Conservation (phyloP, 1,140 invertebrate genomes). For the Hirudo medicinalis region DNA sequence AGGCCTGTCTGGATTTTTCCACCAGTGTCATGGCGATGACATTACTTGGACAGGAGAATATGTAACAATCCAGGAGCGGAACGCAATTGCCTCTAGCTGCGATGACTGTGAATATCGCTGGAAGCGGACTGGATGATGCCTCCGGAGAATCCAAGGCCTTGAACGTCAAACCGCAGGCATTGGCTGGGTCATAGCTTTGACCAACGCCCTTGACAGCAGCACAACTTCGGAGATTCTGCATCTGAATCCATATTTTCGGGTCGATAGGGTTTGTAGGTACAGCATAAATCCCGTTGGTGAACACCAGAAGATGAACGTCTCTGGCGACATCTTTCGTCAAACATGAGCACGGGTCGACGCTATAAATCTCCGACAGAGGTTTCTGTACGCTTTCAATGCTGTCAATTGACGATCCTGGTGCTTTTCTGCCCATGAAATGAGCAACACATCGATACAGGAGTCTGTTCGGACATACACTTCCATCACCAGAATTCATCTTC, state of each 20-base stretch:
- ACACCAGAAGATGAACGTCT: not conserved
- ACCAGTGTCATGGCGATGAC: not conserved
- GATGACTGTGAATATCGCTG: slow-evolving; percentile 1
- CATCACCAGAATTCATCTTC: not conserved
- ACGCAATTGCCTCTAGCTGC: slow-evolving; percentile 3
- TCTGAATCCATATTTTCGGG: not conserved
- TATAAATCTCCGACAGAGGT: slow-evolving; percentile 1
- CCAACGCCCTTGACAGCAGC: not conserved
- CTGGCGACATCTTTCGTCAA: not conserved
- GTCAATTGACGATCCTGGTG: not conserved
- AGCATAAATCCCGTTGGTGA: not conserved
- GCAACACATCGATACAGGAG: not conserved
- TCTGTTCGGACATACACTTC: not conserved
- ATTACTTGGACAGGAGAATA: slow-evolving; percentile 8
- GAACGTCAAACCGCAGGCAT: not conserved
- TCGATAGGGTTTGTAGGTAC: not conserved
- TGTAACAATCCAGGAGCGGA: slow-evolving; percentile 3
- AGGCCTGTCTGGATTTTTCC: not conserved
- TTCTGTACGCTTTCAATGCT: slow-evolving; percentile 4
- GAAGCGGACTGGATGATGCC: not conserved
- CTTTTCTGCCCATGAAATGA: slow-evolving; percentile 9
- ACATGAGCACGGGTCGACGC: not conserved
- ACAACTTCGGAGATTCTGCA: not conserved
- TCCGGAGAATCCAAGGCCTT: not conserved
- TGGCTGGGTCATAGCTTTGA: not conserved